Base-by-base conservation (phyloP, 2,113 vertebrate genomes). In the Okapia johnstoni region DNA sequence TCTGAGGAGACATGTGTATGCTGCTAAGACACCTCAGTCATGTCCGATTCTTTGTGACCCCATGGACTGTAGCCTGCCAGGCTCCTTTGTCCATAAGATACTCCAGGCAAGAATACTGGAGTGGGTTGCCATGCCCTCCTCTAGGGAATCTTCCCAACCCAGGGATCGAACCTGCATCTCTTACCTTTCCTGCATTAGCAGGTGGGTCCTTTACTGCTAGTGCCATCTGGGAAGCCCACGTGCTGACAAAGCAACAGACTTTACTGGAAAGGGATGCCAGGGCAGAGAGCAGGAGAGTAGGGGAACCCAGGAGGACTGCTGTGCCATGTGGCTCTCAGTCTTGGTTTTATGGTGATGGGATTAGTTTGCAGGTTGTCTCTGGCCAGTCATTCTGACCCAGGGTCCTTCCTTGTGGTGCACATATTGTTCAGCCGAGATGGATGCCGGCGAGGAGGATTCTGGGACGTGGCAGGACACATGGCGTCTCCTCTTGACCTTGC, bases 211-310 rank as follows among this genome's bases (percentile, higher is more conserved):
- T 73, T 73, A 40, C 66, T 73, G n/a, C 66, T 73, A 73, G n/a
- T 0, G 1, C 66, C 36, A 40, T 73, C 66, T 40, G 66, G 19
- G 19, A 70, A 40, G 66, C n/a, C n/a, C 66, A 25, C 12, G 14
- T 76, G 36, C 36, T 43, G 36, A 76, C 70, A 76, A 15, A 43
- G 40, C 70, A 43, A 76, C 23, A 76, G 40, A 14, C 70, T 43
- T 76, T 26, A 76, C 23, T 2, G 23, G 70, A 3, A 14, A 43
- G 36, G 70, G 40, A 2, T 7, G 1, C 6, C 12, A 12, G 0
- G 12, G 23, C 70, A 43, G 70, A 76, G 3, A 76, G 70, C 40
- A 15, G 70, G 23, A 43, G 40, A 40, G 21, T 7, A 3, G 7
- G 23, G 40, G 70, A 14, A 14, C 23, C 40, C 36, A 9, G 70